Percentiles rank a stretch among this genome's conserved stretches.
Evolutionary conservation across 2,113 vertebrate genomes (phyloP).

Genomic region (Rhadina sibilatrix): DNA sequence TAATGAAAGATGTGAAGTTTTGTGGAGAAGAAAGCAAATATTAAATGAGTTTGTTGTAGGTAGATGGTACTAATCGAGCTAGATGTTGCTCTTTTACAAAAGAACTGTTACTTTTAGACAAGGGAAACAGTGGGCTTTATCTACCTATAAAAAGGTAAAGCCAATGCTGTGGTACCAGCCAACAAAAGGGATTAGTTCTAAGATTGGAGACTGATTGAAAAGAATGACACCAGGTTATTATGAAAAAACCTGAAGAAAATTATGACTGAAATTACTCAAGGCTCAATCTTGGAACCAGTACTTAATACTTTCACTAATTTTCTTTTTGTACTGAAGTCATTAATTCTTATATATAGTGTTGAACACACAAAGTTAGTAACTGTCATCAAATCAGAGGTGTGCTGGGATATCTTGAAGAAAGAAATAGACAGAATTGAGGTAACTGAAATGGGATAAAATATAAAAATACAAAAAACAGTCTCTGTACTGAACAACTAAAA

Average conservation of each 20-base stretch:
- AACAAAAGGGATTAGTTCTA: not conserved
- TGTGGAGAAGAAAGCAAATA: not conserved
- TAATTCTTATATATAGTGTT: not conserved
- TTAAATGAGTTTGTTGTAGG: not conserved
- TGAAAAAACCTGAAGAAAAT: not conserved
- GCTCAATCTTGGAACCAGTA: not conserved
- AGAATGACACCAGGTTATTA: not conserved
- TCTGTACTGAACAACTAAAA: not conserved
- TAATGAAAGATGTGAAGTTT: not conserved
- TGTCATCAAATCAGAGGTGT: not conserved
- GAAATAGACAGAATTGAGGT: not conserved
- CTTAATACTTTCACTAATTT: not conserved
- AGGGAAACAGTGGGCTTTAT: not conserved
- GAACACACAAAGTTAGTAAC: not conserved
- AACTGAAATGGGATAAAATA: not conserved
- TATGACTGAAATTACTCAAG: not conserved
- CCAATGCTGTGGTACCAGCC: not conserved
- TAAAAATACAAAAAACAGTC: not conserved
- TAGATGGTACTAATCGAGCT: not conserved
- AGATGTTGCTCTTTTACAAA: not conserved
- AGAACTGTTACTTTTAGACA: not conserved
- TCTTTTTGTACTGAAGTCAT: not conserved
- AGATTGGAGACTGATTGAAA: not conserved
- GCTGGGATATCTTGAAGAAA: not conserved
- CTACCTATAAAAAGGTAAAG: not conserved